Base-by-base conservation (phyloP, 2,888 invertebrate species). In the Antitype chi region DNA sequence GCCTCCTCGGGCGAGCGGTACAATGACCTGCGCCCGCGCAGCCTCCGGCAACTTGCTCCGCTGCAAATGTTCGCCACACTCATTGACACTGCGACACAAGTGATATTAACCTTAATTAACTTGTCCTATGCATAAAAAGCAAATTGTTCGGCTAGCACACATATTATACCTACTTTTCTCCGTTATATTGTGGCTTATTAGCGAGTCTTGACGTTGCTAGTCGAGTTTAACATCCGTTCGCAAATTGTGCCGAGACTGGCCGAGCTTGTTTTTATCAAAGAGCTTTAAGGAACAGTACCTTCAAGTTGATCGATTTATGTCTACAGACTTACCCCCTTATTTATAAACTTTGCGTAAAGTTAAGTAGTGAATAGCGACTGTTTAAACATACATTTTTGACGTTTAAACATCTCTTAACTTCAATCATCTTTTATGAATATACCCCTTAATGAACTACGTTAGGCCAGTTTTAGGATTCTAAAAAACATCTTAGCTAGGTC, bases 11-110 rank as follows among this genome's bases (percentile, higher is more conserved):
- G 89, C 87, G 88, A 89, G 90, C 89, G 89, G 95, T 92, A 93
- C 96, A 95, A 93, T 93, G 96, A 96, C 96, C 94, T 91, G 92
- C 89, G 91, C 91, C 92, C 86, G 93, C 93, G 89, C 93, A 93
- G 93, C 93, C 94, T 94, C 92, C 89, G 88, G 87, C 91, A 88
- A 91, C 92, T 91, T 90, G 91, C 92, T 90, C 80, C 85, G 87
- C 78, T 89, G 90, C 92, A 92, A 93, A 93, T 93, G 92, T 92
- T 91, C 91, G 89, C 91, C 88, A 90, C 88, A 91, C 89, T 92
- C 91, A 91, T 91, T 91, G 91, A 91, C 90, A 91, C 90, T 86
- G 84, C 86, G 82, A 85, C 71, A 77, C 82, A 57, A 72, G 79
- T 76, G 81, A 85, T 82, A 90, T 90, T 91, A 91, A 85, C 90